Conservation (phyloP, 64 coral and sea anemone genomes). For the Actinia tenebrosa region DNA sequence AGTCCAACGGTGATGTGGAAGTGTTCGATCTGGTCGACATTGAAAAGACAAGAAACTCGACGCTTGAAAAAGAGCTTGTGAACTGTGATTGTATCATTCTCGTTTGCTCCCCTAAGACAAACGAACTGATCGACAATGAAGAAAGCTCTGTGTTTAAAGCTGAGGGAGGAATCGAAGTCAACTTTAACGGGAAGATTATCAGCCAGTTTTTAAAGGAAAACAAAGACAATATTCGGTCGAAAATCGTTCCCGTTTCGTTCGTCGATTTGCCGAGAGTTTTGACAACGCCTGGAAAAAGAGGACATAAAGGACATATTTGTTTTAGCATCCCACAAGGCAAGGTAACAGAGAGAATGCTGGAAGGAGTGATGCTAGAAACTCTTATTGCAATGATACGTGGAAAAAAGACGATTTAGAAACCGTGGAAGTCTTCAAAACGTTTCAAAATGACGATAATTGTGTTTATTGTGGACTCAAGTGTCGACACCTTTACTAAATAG, state of each 20-base stretch:
- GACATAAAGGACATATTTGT: conserved; percentile 36
- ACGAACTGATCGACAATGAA: conserved; percentile 61
- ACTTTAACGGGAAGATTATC: conserved; percentile 69
- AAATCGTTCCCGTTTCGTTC: conserved; percentile 65
- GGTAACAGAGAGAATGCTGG: conserved; percentile 68
- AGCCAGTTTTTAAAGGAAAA: conserved; percentile 31
- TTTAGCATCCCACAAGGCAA: conserved; percentile 55
- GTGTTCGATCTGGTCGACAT: conserved; percentile 63
- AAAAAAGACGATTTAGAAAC: conserved; percentile 6
- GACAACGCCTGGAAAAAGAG: conserved; percentile 7
- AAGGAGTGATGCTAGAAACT: conserved; percentile 57
- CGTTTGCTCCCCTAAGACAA: conserved; percentile 51
- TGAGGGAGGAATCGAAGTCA: conserved; percentile 38
- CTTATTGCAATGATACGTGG: conserved; percentile 60
- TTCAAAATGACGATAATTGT: not conserved
- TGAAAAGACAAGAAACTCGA: conserved; percentile 1
- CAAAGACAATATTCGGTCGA: conserved; percentile 50
- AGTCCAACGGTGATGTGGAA: conserved; percentile 38
- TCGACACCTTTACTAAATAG: not conserved
- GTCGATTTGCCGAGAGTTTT: conserved; percentile 55
- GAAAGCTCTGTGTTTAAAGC: conserved; percentile 38
- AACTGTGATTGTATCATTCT: conserved; percentile 52
- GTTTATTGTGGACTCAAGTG: not conserved
- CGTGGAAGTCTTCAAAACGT: not conserved
- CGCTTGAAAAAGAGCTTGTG: conserved; percentile 36